phyloP scores from a whole-genome alignment of 2,797 vertebrate species.

The Pseudopleuronectes americanus region DNA sequence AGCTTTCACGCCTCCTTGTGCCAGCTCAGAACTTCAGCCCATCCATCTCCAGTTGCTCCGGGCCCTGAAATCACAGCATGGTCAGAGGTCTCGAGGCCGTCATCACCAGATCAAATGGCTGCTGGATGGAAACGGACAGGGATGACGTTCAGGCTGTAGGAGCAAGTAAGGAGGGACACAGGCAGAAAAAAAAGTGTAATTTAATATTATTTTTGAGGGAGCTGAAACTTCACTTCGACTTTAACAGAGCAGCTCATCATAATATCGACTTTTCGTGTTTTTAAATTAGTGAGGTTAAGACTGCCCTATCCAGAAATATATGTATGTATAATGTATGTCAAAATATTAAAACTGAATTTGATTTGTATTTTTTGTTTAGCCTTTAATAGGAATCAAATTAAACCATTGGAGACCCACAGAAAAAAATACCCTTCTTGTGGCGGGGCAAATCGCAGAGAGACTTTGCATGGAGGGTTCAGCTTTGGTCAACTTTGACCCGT shows the following conservation, averaged over 20 bases:
- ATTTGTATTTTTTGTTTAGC: too few relatives aligned
- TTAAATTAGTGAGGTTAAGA: background rate
- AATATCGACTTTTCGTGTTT: background rate
- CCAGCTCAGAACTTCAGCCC: conserved; percentile 49
- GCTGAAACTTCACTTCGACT: background rate
- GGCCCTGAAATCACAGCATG: conserved; percentile 42
- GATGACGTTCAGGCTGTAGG: background rate
- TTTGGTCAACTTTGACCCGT: too few relatives aligned
- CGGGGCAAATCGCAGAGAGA: too few relatives aligned
- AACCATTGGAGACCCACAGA: too few relatives aligned
- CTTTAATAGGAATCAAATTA: too few relatives aligned
- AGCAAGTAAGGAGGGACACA: background rate
- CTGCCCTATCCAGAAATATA: background rate
- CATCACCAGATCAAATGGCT: conserved; percentile 60
- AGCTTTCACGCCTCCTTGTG: conserved; percentile 60
- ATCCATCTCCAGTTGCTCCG: conserved; percentile 55
- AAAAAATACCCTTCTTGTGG: too few relatives aligned
- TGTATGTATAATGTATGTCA: too few relatives aligned
- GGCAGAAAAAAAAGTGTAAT: background rate
- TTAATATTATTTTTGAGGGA: background rate
- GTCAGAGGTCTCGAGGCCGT: conserved; percentile 66
- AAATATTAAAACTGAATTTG: too few relatives aligned
- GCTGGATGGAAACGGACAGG: conserved; percentile 54
- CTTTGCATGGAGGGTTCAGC: too few relatives aligned
- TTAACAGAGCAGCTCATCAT: background rate